Percentiles rank a stretch among this genome's conserved stretches.
These are phyloP conservation scores for Arenaria interpres DNA, from an alignment of 2,113 vertebrate genomes.

Conservation along the genomic window DNA sequence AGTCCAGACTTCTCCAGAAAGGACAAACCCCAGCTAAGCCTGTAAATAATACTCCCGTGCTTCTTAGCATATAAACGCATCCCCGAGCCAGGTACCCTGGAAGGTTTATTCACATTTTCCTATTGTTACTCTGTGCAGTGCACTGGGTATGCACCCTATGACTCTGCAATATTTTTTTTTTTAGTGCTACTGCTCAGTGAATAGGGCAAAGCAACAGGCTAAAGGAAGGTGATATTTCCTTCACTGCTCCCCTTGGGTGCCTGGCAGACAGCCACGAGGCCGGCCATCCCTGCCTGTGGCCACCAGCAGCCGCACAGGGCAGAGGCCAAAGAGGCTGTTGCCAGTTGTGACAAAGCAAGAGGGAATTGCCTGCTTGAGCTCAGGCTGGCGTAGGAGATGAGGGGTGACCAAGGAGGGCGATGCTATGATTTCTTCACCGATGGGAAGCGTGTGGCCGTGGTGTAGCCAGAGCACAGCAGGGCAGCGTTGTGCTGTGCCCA, in stretches of 20 bases:
- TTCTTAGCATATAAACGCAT: conserved; percentile 47
- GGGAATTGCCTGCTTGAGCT: not conserved
- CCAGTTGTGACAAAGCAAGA: not conserved
- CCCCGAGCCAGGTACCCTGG: not conserved
- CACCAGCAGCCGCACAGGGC: not conserved
- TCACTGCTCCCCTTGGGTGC: not conserved
- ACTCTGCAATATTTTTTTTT: conserved; percentile 3
- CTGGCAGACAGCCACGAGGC: not conserved
- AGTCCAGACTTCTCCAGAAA: conserved; percentile 72
- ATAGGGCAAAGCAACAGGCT: not conserved
- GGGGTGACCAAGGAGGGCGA: not conserved
- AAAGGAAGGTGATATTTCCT: not conserved
- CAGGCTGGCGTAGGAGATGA: not conserved
- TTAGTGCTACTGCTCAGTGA: not conserved
- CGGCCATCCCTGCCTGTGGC: not conserved
- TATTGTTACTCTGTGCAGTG: conserved; percentile 28
- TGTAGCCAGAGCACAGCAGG: not conserved
- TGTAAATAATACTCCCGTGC: conserved; percentile 61
- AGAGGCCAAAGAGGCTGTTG: not conserved
- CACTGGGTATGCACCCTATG: not conserved
- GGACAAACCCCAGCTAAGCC: conserved; percentile 65
- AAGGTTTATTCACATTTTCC: conserved; percentile 16
- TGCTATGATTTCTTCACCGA: not conserved
- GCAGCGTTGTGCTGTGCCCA: not conserved
- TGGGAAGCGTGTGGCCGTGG: not conserved